Evolutionary conservation across 1,140 invertebrate genomes (phyloP), one percentile per base, ranked within the genome.

Genomic region (Drosophila lowei): DNA sequence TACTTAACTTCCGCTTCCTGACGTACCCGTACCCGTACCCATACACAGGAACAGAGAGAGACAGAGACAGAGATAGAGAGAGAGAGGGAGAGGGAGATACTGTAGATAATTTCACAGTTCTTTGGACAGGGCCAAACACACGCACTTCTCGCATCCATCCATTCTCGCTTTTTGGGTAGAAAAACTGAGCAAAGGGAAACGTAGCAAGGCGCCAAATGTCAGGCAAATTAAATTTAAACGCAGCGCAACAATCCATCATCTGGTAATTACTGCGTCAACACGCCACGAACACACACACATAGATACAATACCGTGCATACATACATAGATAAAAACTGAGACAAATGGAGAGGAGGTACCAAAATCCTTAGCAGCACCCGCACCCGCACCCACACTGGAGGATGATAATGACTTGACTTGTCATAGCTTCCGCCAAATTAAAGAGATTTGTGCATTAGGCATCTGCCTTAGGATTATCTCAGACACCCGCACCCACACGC

Each of bases 171-270:
- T 86, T 79, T 50, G 50, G 58, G 59, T 44, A 46, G 75, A 70
- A 75, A 60, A 65, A 74, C 75, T 70, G 72, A 84, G 55, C 9
- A 38, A 38, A 38, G 1, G 11, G 1, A 38, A 38, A 38, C 34
- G 34, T 63, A 61, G 58, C 81, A 68, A 85, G 72, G 79, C 77
- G 80, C 79, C 81, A 85, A 85, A 85, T 83, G 83, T 83, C 83
- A 86, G 83, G 78, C 74, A 86, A 86, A 88, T 86, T 86, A 86
- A 86, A 86, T 86, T 86, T 88, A 86, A 86, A 86, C 83, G 83
- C 83, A 88, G 88, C 78, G 83, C 83, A 86, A 86, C 83, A 86
- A 86, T 86, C 83, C 83, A 86, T 86, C 83, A 86, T 86, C 83
- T 83, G 83, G 83, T 88, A 86, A 86, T 86, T 86, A 86, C 83